Base-by-base conservation (phyloP, 2,888 invertebrate species). In the Agrotis puta region DNA sequence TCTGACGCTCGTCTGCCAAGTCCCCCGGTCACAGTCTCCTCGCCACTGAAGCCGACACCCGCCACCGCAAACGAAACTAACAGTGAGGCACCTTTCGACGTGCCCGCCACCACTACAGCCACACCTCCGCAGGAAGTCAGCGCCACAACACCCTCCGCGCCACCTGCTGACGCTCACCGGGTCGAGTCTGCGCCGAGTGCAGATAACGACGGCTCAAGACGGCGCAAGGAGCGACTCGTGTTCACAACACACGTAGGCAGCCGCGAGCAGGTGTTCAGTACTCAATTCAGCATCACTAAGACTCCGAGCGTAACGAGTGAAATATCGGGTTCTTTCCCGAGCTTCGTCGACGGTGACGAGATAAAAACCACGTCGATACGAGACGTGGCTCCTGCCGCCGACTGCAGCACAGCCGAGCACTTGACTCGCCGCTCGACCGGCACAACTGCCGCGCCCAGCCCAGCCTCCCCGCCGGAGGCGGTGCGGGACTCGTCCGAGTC, bases 161-260 rank as follows among this genome's bases (percentile, higher is more conserved):
- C 43, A 0, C n/a, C 50, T 9, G 68, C 70, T 6, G 67, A 75
- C 0, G 47, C 14, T 16, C 74, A 80, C 50, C 57, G 27, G 18
- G 39, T 70, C 59, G 74, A 80, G 54, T 20, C 70, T 56, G 65
- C 57, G n/a, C 45, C 64, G 62, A 51, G 70, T 43, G 62, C 66
- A 64, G 82, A 81, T 39, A 39, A 39, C 50, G 84, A 85, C 0
- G 86, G 88, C 11, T 87, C 86, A 13, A 85, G 84, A 9, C 86
- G 88, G 20, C 87, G 92, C 50, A 92, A 91, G 64, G 94, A 94
- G 77, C 94, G 97, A 59, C 92, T 97, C 59, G 94, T 97, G 65
- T 98, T 98, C 88, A 97, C 97, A 68, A 98, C 97, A 13, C 96
- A 97, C 81, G 94, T 98, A 57, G 97, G 97, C 45, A 97, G 97